Evolutionary conservation across 2,797 vertebrate genomes (phyloP).

Genomic region (Channallabes apus): DNA sequence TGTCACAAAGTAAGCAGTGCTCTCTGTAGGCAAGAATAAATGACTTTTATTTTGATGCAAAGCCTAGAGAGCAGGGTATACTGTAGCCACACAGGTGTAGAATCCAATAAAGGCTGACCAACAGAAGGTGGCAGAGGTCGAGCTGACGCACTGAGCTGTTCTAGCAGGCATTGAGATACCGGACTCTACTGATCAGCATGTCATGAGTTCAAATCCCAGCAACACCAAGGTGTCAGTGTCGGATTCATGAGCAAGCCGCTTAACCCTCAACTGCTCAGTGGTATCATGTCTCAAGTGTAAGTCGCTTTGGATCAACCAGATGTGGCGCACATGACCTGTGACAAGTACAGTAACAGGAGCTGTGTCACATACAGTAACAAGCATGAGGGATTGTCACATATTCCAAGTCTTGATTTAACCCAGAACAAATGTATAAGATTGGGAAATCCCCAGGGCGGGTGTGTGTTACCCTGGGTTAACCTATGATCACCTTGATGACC

Average conservation of each 20-base stretch:
- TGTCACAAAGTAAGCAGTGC: neutral
- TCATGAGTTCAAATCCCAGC: neutral
- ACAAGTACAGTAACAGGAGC: neutral
- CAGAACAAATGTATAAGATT: neutral
- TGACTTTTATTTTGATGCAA: neutral
- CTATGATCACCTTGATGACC: neutral
- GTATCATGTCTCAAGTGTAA: constrained; percentile 1
- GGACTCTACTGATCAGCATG: neutral
- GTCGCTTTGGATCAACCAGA: neutral
- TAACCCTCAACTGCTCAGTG: neutral
- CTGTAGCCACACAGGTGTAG: neutral
- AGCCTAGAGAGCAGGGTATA: neutral
- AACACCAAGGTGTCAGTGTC: neutral
- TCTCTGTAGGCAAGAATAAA: neutral
- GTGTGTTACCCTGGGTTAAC: neutral
- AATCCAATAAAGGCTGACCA: neutral
- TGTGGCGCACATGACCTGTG: constrained; percentile 3
- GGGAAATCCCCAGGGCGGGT: neutral
- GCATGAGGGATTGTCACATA: neutral
- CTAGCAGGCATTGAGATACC: neutral
- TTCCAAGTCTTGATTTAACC: neutral
- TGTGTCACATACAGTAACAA: neutral
- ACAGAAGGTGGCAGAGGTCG: neutral
- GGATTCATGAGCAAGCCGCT: neutral
- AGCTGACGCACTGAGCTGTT: neutral